A percentile compares a stretch with the other conserved stretches of the same genome.
Evolutionary conservation across 1,140 invertebrate species (phyloP).

Genomic region (Holotrichia oblita): DNA sequence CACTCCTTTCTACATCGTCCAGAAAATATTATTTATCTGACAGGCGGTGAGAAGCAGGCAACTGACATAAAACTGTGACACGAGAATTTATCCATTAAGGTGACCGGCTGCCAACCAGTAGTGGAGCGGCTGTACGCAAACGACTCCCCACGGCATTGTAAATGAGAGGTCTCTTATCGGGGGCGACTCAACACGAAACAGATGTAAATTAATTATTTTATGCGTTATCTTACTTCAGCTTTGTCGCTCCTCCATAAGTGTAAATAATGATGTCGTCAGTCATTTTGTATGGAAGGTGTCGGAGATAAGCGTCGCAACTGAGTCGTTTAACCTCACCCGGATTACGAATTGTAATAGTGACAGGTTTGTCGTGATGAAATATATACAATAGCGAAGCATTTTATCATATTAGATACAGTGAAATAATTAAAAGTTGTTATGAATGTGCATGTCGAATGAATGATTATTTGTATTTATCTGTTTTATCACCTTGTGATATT

Average conservation of each 20-base stretch:
- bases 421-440: background rate
- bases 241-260: background rate
- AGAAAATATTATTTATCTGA: background rate
- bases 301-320: background rate
- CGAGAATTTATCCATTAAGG: background rate
- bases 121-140: background rate
- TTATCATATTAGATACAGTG: background rate
- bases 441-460: background rate
- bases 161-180: constrained; percentile 3
- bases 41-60: background rate
- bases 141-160: background rate
- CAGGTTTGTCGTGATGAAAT: background rate
- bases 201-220: constrained; percentile 22
- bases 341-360: background rate
- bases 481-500: too few species aligned
- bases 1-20: background rate
- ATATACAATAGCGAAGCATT: background rate
- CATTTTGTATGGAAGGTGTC: constrained; percentile 12
- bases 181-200: background rate
- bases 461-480: too few species aligned
- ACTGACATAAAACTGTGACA: constrained; percentile 7
- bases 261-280: background rate
- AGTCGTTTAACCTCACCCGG: background rate
- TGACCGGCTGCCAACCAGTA: background rate
- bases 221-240: background rate